phyloP scores from a whole-genome alignment of 2,113 vertebrate species.

The Bungarus multicinctus region DNA sequence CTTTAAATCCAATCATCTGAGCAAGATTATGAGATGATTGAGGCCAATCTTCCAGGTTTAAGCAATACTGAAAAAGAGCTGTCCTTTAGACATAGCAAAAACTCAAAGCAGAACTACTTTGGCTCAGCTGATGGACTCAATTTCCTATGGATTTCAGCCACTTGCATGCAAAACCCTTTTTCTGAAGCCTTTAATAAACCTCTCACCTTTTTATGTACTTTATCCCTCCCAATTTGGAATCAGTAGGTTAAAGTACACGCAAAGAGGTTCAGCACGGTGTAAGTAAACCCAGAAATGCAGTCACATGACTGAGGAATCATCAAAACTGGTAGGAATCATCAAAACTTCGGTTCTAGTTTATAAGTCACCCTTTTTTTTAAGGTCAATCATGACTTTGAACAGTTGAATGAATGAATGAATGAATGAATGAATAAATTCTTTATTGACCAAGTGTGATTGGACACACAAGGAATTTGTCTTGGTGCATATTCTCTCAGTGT shows the following conservation, averaged over 20 bases:
- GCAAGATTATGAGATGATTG: background rate
- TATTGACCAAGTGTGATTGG: too few species aligned
- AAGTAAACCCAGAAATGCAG: background rate
- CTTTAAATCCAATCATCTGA: too few species aligned
- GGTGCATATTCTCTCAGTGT: too few species aligned
- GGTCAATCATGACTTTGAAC: background rate
- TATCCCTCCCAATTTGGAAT: background rate
- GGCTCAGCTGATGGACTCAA: background rate
- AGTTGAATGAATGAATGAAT: background rate
- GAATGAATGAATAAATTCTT: too few species aligned
- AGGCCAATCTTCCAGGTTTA: background rate
- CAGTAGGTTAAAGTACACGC: background rate
- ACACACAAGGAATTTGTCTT: too few species aligned
- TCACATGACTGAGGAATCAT: background rate
- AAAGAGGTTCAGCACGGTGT: background rate
- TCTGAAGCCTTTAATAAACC: background rate
- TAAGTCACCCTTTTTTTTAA: background rate
- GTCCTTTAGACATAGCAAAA: background rate
- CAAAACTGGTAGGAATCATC: background rate
- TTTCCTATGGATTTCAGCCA: background rate
- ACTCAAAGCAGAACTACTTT: background rate
- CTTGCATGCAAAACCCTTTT: background rate
- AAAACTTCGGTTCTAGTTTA: background rate
- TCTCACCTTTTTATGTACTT: background rate
- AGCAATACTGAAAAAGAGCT: background rate